Percentiles rank a stretch among this genome's conserved stretches.
Evolutionary conservation across 2,113 vertebrate species (phyloP).

Genomic region (Chlorodrepanis virens): DNA sequence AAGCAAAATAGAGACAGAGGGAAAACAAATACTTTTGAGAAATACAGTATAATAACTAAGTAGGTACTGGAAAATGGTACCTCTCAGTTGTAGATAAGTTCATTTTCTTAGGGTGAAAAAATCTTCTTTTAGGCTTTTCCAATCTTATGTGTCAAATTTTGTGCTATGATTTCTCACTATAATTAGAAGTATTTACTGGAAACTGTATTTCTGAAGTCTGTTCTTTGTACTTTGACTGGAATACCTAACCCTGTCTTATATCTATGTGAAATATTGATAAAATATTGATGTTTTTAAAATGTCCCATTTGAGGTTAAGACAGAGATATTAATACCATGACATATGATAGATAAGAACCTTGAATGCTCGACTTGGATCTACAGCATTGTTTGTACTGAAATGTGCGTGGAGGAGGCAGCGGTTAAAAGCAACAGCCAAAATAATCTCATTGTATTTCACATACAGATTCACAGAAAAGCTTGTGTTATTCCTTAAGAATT

Average conservation of each 20-base stretch:
- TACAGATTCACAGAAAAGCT: background rate
- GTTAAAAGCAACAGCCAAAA: background rate
- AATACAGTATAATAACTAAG: background rate
- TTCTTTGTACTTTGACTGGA: background rate
- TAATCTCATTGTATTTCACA: background rate
- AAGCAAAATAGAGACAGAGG: background rate
- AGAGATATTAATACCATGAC: background rate
- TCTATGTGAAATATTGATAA: background rate
- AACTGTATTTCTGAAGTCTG: background rate
- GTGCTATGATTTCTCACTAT: background rate
- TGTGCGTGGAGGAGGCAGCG: background rate
- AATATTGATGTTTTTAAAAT: background rate
- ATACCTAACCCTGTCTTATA: background rate
- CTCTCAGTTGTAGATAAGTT: background rate
- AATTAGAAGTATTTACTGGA: background rate
- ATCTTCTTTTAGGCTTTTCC: background rate
- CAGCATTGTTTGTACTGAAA: background rate
- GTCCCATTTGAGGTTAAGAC: background rate
- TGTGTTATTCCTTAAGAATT: background rate
- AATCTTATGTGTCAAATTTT: background rate
- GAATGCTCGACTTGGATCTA: background rate
- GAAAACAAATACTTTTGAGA: background rate
- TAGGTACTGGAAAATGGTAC: background rate
- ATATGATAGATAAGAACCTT: background rate
- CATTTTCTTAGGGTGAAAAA: background rate